Evolutionary conservation across 2,888 invertebrate genomes (phyloP), one percentile per base, ranked within the genome.

Genomic region (Argyresthia albistria): DNA sequence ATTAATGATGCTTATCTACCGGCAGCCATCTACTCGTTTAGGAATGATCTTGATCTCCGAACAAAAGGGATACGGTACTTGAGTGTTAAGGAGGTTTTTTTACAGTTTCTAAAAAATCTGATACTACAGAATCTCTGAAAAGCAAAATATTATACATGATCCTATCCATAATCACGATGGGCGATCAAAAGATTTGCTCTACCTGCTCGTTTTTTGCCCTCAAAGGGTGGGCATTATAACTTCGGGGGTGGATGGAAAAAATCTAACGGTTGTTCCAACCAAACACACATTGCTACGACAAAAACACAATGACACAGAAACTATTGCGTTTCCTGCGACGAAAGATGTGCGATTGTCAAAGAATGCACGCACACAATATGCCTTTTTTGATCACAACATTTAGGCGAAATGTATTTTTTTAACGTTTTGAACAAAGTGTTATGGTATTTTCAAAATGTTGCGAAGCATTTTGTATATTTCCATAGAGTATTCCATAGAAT

Each of bases 161-260:
- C 71, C 67, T 60, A 60, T 64, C 65, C 64, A 68, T 74, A 76
- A 83, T 81, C 80, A 73, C 64, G 65, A 72, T 62, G 66, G 67
- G 72, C 66, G 75, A 83, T 82, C 78, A 63, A 71, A 63, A 72
- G 76, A 77, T 81, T 80, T 72, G 77, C 73, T 76, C 72, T 87
- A 86, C 86, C 86, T 86, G 86, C 76, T 70, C 74, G 67, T 59
- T 57, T 64, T 77, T 84, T 75, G 80, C 82, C 77, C 69, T 66
- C 61, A 53, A 80, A 81, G 82, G 86, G 80, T 81, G 70, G 67
- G 79, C 76, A 76, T 80, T 79, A 80, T 77, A 69, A 74, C 6
- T 25, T 67, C 64, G 65, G 56, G 58, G 58, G 53, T 57, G 62
- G 65, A 67, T 68, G 52, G 50, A 79, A 84, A 82, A 83, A 80